These are phyloP conservation scores for Hemibates koningsi DNA, from an alignment of 2,113 vertebrate genomes.

Conservation along the genomic window DNA sequence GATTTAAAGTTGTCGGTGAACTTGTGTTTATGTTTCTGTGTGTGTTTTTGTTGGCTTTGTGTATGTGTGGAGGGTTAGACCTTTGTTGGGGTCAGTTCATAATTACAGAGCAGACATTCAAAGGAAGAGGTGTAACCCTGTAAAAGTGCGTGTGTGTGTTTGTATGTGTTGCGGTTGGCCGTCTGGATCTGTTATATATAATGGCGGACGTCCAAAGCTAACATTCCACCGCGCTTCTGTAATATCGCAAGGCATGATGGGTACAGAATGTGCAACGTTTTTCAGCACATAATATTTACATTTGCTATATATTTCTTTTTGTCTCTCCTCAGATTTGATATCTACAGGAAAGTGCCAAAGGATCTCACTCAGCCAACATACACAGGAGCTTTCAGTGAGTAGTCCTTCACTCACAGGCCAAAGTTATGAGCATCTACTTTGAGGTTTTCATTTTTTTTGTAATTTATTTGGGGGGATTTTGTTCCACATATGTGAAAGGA, in stretches of 20 bases:
- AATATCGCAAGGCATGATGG: conserved; percentile 55
- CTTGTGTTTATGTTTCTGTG: neutral
- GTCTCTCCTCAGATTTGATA: conserved; percentile 86
- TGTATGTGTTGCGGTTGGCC: neutral
- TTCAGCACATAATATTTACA: conserved; percentile 57
- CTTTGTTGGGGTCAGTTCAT: conserved; percentile 13
- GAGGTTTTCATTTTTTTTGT: neutral
- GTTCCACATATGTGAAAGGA: neutral
- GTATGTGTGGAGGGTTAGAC: neutral
- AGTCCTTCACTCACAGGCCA: neutral
- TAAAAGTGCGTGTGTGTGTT: neutral
- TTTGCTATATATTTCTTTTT: neutral
- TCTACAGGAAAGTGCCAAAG: conserved; percentile 99
- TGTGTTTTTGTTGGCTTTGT: neutral
- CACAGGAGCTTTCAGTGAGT: conserved; percentile 98
- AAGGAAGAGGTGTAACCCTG: conserved; percentile 42
- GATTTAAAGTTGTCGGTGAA: neutral
- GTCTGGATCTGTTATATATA: conserved; percentile 35
- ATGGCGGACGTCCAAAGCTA: conserved; percentile 57
- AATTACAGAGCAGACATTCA: conserved; percentile 18
- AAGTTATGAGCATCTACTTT: neutral
- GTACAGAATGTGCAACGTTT: conserved; percentile 68
- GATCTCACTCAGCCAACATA: conserved; percentile 99
- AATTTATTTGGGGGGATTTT: neutral
- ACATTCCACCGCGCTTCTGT: conserved; percentile 66